phyloP scores from a whole-genome alignment of 2,113 vertebrate genomes.

The Boleophthalmus pectinirostris region DNA sequence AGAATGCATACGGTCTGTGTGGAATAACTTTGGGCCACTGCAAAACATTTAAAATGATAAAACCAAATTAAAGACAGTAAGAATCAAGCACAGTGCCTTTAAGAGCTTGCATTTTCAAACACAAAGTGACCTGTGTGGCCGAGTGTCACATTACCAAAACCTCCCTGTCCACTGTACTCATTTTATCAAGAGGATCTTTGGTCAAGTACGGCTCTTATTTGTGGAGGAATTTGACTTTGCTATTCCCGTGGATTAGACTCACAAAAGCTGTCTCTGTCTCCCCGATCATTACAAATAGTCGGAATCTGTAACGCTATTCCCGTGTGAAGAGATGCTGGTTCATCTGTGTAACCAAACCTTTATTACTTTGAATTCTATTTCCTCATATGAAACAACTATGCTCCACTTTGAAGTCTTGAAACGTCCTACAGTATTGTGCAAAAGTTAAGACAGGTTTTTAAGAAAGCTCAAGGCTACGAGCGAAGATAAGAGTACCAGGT shows the following conservation, averaged over 20 bases:
- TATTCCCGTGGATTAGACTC: neutral
- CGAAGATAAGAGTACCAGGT: neutral
- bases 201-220: neutral
- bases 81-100: neutral
- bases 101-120: neutral
- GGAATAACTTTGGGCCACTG: too few species aligned
- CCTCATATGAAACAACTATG: neutral
- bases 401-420: neutral
- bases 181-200: slow-evolving; percentile 6
- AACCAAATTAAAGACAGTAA: neutral
- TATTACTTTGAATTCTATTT: neutral
- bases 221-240: neutral
- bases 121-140: neutral
- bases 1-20: too few species aligned
- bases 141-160: neutral
- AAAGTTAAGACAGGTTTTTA: neutral
- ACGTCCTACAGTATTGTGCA: neutral
- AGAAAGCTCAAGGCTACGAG: neutral
- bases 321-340: slow-evolving; percentile 16
- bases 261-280: slow-evolving; percentile 12
- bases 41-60: too few species aligned
- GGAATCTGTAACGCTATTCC: slow-evolving; percentile 1
- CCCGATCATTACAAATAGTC: neutral
- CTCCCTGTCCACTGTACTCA: neutral
- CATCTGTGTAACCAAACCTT: neutral